Percentiles rank a stretch among this genome's conserved stretches.
phyloP scores from a whole-genome alignment of 2,888 invertebrate genomes.

The Zaprionus obscuricornis region DNA sequence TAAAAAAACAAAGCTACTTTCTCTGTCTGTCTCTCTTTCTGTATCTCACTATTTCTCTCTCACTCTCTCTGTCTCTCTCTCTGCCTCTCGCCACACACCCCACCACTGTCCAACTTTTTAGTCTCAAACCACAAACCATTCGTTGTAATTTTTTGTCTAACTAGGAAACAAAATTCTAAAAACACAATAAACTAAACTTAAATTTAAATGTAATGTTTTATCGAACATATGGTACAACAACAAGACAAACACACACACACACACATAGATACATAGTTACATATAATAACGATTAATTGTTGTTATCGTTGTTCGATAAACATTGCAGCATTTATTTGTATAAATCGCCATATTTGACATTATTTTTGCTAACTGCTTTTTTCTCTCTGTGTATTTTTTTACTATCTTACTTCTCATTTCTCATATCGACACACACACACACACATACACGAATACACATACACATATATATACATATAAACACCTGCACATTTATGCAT shows the following conservation, averaged over 20 bases:
- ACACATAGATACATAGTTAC: neutral
- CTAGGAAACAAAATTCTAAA: conserved; percentile 55
- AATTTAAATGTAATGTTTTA: conserved; percentile 41
- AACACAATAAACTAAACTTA: conserved; percentile 29
- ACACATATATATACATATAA: conserved; percentile 22
- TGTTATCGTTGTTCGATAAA: conserved; percentile 46
- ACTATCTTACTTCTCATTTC: conserved; percentile 56
- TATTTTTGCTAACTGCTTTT: conserved; percentile 70
- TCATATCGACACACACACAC: conserved; percentile 25
- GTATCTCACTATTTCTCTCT: conserved; percentile 11
- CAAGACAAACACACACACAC: conserved; percentile 8
- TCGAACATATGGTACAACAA: conserved; percentile 34
- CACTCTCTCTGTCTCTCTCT: conserved; percentile 28
- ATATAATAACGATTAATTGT: neutral
- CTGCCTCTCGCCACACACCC: neutral
- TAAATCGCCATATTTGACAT: conserved; percentile 52
- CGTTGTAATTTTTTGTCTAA: conserved; percentile 59
- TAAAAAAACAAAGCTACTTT: no score
- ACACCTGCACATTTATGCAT: conserved; percentile 31
- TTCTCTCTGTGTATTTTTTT: conserved; percentile 71
- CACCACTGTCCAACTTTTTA: conserved; percentile 7
- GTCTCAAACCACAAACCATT: neutral
- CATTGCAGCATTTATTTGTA: conserved; percentile 51
- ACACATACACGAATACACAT: conserved; percentile 12
- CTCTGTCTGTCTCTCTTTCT: conserved; percentile 14